Evolutionary conservation across 2,113 vertebrate genomes (phyloP), one percentile per base, ranked within the genome.

Genomic region (Cercocebus atys): DNA sequence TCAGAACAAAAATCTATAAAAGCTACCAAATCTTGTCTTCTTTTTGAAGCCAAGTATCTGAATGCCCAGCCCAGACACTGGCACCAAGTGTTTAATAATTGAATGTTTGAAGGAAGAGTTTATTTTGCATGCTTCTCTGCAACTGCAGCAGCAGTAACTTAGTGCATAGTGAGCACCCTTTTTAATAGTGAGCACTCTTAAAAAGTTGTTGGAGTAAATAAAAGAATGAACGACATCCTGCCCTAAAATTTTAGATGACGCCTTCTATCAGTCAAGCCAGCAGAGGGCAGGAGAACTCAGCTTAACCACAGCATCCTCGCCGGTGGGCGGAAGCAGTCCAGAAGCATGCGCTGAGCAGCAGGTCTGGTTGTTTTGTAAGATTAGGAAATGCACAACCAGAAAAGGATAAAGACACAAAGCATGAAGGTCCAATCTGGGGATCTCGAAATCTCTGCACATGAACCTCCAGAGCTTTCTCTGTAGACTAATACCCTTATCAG

Each of bases 211-310:
- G 4, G 25, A 27, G 2, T 45, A 57, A 72, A 18, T 16, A 3
- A 91, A 82, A n/a, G 32, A 92, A 75, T 23, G 45, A 79, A 16
- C 22, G 61, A 52, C 88, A 57, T 20, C 30, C 3, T 9, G 35
- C 10, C 11, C 20, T 73, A 23, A n/a, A 32, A 59, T 35, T 81
- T 43, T 30, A 47, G 30, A 38, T 16, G 27, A 16, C 2, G 12
- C 7, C 45, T 66, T 78, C 61, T 94, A 12, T 25, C 1, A 8
- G 9, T 22, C 0, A 0, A 30, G 66, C 96, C 98, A 94, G 96
- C 93, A 98, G 97, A 91, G 96, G 93, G 97, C 96, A 96, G 95
- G 32, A 87, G 43, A 98, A 90, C 84, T 80, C 97, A 78, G 83
- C 3, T 22, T 90, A 95, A 45, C 6, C 6, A 5, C 10, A 30